phyloP scores from a whole-genome alignment of 35 echinoderm and acorn worm species.

The Heliocidaris erythrogramma region DNA sequence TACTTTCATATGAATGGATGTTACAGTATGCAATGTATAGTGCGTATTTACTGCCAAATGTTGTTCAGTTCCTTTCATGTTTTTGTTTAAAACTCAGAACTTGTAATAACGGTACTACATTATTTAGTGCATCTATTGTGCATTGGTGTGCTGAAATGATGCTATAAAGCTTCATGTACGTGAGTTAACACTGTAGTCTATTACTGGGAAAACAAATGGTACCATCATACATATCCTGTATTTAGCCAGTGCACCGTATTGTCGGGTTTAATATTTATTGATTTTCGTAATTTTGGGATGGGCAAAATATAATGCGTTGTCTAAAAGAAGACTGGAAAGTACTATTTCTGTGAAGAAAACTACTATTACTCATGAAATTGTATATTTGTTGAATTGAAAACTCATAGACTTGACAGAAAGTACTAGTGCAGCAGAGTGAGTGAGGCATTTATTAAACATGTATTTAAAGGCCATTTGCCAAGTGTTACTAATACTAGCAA shows the following conservation, averaged over 20 bases:
- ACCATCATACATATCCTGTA: too few relatives aligned
- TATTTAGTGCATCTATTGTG: neutral
- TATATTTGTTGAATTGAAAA: conserved; percentile 3
- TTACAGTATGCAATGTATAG: neutral
- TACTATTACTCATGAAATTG: conserved; percentile 4
- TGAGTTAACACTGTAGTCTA: too few relatives aligned
- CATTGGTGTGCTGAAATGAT: neutral
- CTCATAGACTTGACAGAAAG: neutral
- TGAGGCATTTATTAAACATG: neutral
- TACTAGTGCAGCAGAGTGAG: neutral
- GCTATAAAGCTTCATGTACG: too few relatives aligned
- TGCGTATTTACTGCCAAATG: neutral
- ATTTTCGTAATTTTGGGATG: neutral
- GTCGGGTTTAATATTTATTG: neutral
- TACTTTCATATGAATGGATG: neutral
- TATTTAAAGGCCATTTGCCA: neutral
- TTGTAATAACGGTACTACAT: neutral
- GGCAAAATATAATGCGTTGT: neutral
- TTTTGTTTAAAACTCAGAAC: neutral
- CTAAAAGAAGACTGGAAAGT: neutral
- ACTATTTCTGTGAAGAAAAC: neutral
- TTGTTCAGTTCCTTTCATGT: neutral
- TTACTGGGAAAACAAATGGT: neutral
- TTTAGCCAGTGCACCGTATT: neutral
- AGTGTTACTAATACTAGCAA: neutral